Conservation (phyloP, 2,888 invertebrate genomes). For the Trilocha varians region DNA sequence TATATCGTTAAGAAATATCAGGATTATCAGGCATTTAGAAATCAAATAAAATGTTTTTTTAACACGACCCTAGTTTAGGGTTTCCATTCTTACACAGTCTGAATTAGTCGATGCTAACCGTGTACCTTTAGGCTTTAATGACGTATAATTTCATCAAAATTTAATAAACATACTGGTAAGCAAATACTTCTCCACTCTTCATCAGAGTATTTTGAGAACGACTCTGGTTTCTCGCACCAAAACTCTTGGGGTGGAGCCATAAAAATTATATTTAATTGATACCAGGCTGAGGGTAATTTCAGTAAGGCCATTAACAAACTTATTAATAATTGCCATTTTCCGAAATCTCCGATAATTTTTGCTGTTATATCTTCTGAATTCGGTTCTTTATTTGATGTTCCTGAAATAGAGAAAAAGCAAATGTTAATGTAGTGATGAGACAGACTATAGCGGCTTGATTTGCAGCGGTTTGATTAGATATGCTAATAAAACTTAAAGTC, state of each 20-base stretch:
- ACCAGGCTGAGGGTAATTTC: slow-evolving; percentile 76
- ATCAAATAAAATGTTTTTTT: too few species aligned
- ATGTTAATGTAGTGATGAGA: too few species aligned
- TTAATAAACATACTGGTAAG: slow-evolving; percentile 45
- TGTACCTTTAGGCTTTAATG: too few species aligned
- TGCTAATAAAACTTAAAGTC: too few species aligned
- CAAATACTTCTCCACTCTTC: slow-evolving; percentile 59
- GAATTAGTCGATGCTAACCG: too few species aligned
- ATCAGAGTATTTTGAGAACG: slow-evolving; percentile 30
- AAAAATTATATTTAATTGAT: slow-evolving; percentile 75
- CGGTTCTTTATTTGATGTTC: background rate
- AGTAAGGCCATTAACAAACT: slow-evolving; percentile 70
- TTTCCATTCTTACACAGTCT: too few species aligned
- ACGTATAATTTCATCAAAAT: too few species aligned
- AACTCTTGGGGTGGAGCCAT: slow-evolving; percentile 75
- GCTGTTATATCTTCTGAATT: slow-evolving; percentile 33
- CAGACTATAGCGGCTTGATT: too few species aligned
- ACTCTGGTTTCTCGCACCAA: slow-evolving; percentile 65
- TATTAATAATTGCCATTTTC: slow-evolving; percentile 72
- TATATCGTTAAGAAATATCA: too few species aligned
- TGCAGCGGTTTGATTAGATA: too few species aligned
- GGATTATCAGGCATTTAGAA: too few species aligned
- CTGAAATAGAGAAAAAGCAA: background rate
- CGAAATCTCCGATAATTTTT: slow-evolving; percentile 70
- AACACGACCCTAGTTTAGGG: too few species aligned